phyloP scores from a whole-genome alignment of 2,888 invertebrate genomes.

The Conomelus anceps region DNA sequence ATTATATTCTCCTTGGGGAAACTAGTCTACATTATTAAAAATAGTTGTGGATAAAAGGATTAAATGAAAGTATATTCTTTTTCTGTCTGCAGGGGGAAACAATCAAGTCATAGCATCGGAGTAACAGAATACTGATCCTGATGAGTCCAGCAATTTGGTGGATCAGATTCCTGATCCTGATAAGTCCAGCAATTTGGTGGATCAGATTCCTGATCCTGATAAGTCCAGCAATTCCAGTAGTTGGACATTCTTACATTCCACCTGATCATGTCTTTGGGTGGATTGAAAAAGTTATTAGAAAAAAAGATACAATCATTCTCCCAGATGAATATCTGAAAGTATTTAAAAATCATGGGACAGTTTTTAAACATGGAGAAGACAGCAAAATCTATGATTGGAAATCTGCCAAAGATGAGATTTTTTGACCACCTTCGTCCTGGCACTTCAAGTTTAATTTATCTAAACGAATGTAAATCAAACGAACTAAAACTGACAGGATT shows the following conservation, averaged over 20 bases:
- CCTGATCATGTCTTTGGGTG: constrained; percentile 29
- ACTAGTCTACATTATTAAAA: too few species aligned
- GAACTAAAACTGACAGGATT: background rate
- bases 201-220: too few species aligned
- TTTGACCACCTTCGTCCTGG: background rate
- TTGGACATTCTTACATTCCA: constrained; percentile 28
- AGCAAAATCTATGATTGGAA: constrained; percentile 29
- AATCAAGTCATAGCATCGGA: too few species aligned
- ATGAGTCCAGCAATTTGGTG: too few species aligned
- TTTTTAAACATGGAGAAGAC: constrained; percentile 24
- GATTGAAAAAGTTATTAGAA: constrained; percentile 27
- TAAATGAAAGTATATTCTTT: too few species aligned
- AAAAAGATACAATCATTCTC: constrained; percentile 26
- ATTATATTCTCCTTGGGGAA: too few species aligned
- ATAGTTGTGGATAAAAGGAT: too few species aligned
- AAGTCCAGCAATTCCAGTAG: too few species aligned
- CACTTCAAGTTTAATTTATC: constrained; percentile 18
- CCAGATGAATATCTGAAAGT: constrained; percentile 27
- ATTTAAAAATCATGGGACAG: constrained; percentile 18
- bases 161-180: too few species aligned
- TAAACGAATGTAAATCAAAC: constrained; percentile 3
- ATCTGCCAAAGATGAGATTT: background rate
- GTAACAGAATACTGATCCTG: too few species aligned
- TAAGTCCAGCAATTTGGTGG: too few species aligned
- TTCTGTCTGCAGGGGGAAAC: too few species aligned